These are phyloP conservation scores for Fistularia tabacaria DNA, from an alignment of 2,797 vertebrate species.

Conservation along the genomic window DNA sequence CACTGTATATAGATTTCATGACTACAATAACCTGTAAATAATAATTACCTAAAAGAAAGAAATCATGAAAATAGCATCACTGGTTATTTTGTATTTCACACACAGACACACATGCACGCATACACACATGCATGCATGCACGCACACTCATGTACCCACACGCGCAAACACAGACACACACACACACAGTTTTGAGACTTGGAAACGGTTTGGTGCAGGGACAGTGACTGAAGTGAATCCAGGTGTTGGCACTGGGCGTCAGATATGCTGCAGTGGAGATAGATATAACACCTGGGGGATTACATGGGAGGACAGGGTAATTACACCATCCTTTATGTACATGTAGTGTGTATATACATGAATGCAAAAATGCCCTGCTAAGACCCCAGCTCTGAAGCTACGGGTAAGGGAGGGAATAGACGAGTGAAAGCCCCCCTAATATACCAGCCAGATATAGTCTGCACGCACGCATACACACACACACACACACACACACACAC, in stretches of 20 bases:
- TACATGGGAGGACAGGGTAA: conserved; percentile 73
- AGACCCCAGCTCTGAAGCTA: conserved; percentile 41
- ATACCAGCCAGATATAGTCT: conserved; percentile 56
- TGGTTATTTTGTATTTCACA: neutral
- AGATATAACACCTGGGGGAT: conserved; percentile 81
- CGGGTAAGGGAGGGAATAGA: conserved; percentile 49
- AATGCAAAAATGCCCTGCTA: conserved; percentile 48
- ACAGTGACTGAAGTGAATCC: conserved; percentile 73
- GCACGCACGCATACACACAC: conserved; percentile 29
- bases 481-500: conserved; percentile 8
- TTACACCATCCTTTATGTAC: conserved; percentile 57
- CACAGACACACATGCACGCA: neutral
- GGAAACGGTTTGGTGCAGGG: conserved; percentile 65
- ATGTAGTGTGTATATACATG: conserved; percentile 19
- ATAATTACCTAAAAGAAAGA: conserved; percentile 13
- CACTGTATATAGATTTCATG: conserved; percentile 50
- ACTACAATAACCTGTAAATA: conserved; percentile 9
- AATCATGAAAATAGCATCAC: conserved; percentile 19
- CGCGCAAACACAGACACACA: neutral
- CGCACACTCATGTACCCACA: no score
- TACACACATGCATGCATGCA: no score
- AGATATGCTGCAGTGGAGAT: conserved; percentile 74
- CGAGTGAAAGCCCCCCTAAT: conserved; percentile 53
- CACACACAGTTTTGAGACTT: conserved; percentile 32
- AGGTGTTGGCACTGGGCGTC: conserved; percentile 76